Percentiles rank a stretch among this genome's conserved stretches.
Evolutionary conservation across 2,797 vertebrate species (phyloP).

Genomic region (Cichlasoma orientale): DNA sequence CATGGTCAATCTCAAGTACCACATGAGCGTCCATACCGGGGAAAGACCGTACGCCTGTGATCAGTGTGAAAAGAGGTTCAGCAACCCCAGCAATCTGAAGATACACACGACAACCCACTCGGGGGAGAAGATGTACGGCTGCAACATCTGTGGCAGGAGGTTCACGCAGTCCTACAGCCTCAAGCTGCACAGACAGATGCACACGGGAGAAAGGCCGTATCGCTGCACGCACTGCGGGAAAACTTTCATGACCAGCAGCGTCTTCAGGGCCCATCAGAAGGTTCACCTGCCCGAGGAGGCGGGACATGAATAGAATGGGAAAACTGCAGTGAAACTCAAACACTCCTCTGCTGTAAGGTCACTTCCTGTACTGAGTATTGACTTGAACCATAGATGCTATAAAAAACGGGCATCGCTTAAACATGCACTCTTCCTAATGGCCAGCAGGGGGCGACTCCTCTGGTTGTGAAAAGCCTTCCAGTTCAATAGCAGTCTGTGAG

Average conservation of each 20-base stretch:
- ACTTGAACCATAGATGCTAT: not conserved
- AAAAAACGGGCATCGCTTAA: no score
- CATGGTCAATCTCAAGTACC: conserved; percentile 52
- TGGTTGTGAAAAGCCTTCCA: not conserved
- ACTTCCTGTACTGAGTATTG: not conserved
- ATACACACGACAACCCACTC: conserved; percentile 48
- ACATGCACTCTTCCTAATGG: not conserved
- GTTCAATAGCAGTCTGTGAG: not conserved
- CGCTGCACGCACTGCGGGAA: conserved; percentile 46
- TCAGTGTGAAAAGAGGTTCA: conserved; percentile 61
- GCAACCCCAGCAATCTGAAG: conserved; percentile 62
- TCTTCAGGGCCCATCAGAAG: conserved; percentile 45
- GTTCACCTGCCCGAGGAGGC: conserved; percentile 10
- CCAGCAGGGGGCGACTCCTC: not conserved
- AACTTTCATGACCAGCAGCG: not conserved
- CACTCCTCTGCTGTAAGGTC: not conserved
- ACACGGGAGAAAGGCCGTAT: conserved; percentile 46
- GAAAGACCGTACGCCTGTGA: conserved; percentile 56
- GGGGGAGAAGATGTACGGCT: conserved; percentile 53
- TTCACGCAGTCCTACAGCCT: conserved; percentile 52
- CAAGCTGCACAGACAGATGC: conserved; percentile 58
- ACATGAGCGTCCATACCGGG: conserved; percentile 63
- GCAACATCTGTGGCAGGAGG: conserved; percentile 59
- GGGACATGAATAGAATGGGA: not conserved
- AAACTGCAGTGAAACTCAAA: not conserved